A percentile compares a stretch with the other conserved stretches of the same genome.
These are phyloP conservation scores for Semotilus atromaculatus DNA, from an alignment of 2,797 vertebrate species.

Conservation along the genomic window DNA sequence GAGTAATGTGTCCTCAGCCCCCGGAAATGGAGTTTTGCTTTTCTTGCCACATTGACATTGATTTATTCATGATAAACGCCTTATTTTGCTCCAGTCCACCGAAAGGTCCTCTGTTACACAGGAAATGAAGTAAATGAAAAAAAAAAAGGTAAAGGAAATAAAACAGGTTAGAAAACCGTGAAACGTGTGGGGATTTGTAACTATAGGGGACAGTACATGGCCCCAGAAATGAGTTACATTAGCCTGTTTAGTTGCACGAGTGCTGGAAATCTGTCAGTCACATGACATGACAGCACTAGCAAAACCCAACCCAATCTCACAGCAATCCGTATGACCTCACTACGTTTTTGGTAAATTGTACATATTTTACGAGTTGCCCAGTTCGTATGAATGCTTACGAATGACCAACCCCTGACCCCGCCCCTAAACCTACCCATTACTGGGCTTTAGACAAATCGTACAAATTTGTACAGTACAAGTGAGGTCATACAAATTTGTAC, in stretches of 20 bases:
- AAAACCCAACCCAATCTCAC: too few species aligned
- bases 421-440: too few species aligned
- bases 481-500: too few species aligned
- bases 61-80: conserved; percentile 67
- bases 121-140: conserved; percentile 44
- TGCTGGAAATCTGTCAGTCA: neutral
- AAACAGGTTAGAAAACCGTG: conserved; percentile 10
- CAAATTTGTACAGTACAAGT: too few species aligned
- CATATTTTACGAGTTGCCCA: too few species aligned
- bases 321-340: too few species aligned
- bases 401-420: too few species aligned
- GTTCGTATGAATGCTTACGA: too few species aligned
- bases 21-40: conserved; percentile 59
- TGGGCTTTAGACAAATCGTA: too few species aligned
- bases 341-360: too few species aligned
- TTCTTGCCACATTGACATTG: conserved; percentile 58
- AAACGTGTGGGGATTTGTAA: neutral
- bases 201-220: neutral
- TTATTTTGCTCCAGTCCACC: conserved; percentile 65
- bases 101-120: conserved; percentile 40
- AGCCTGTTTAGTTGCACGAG: neutral
- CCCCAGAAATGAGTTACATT: neutral
- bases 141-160: conserved; percentile 34
- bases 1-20: conserved; percentile 60
- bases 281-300: neutral